These are phyloP conservation scores for Pycnonotus jocosus DNA, from an alignment of 2,113 vertebrate genomes.

Conservation along the genomic window DNA sequence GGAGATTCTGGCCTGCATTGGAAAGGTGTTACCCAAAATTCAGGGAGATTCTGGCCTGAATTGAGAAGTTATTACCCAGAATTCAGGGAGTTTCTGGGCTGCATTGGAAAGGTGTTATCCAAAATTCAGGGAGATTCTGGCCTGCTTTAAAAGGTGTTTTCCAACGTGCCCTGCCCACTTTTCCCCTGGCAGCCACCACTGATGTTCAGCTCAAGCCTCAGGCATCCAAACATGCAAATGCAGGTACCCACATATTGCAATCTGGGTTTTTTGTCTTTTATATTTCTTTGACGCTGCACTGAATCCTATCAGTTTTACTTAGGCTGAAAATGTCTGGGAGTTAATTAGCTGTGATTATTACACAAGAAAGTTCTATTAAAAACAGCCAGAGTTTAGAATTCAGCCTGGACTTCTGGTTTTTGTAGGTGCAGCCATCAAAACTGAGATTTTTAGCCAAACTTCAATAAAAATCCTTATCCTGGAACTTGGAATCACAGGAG, in stretches of 20 bases:
- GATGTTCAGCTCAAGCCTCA: background rate
- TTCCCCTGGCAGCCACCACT: background rate
- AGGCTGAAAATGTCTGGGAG: background rate
- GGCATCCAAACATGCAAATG: background rate
- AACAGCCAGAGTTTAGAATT: background rate
- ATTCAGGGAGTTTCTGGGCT: background rate
- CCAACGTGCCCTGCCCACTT: background rate
- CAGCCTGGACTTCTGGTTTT: background rate
- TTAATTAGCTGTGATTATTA: background rate
- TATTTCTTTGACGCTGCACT: background rate
- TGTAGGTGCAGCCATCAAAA: background rate
- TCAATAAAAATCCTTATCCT: background rate
- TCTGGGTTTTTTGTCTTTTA: background rate
- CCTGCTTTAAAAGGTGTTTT: background rate
- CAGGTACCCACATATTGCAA: rapidly evolving
- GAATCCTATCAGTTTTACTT: background rate
- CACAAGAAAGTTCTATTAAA: background rate
- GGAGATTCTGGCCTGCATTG: background rate
- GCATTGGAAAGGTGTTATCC: background rate
- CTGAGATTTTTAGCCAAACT: background rate
- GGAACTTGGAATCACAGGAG: background rate
- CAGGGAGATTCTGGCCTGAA: background rate
- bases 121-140: background rate
- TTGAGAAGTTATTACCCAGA: background rate
- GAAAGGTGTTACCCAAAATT: background rate